Conservation (phyloP, 2,797 vertebrate species). For the Enteromius afrohamiltoni region DNA sequence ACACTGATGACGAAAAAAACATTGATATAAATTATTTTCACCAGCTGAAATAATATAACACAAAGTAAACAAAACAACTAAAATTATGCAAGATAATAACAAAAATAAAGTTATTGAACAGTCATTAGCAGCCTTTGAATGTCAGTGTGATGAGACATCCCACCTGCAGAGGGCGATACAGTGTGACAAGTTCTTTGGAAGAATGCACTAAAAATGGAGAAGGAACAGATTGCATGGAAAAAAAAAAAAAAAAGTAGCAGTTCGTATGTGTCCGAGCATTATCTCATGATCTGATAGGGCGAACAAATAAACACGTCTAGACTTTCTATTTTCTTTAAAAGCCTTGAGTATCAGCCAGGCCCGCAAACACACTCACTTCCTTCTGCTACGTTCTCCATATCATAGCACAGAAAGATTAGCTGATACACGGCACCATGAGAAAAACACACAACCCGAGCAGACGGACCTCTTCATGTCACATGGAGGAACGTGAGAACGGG, state of each 20-base stretch:
- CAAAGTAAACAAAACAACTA: not conserved
- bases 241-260: not conserved
- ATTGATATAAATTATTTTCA: not conserved
- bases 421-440: constrained; percentile 3
- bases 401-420: not conserved
- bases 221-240: not conserved
- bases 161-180: constrained; percentile 8
- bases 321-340: constrained; percentile 44
- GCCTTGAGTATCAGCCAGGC: constrained; percentile 17
- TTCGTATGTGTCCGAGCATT: constrained; percentile 19
- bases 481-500: not conserved
- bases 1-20: not conserved
- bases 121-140: not conserved
- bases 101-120: not conserved
- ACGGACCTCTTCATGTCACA: not conserved
- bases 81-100: not conserved
- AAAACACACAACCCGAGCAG: not conserved
- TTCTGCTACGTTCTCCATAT: not conserved
- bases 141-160: not conserved
- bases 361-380: constrained; percentile 22
- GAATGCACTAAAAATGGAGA: not conserved
- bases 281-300: constrained; percentile 34
- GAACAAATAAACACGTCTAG: constrained; percentile 43
- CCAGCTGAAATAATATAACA: not conserved
- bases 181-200: not conserved